These are phyloP conservation scores for Enteromius argenteus DNA, from an alignment of 2,797 vertebrate species.

Conservation along the genomic window DNA sequence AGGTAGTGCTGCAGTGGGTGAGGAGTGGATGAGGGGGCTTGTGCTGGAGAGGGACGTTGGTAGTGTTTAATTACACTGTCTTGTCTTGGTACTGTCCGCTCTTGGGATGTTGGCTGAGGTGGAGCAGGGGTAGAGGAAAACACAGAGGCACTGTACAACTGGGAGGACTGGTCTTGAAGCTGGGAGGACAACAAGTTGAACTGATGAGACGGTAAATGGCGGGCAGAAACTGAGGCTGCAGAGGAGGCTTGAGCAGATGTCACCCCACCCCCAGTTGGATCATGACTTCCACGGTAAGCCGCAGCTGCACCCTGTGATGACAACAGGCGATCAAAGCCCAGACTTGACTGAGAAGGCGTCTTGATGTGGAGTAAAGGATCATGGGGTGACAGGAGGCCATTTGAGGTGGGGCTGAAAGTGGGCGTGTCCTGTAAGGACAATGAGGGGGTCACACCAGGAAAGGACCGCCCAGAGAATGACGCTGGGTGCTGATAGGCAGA, in stretches of 20 bases:
- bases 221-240: constrained; percentile 75
- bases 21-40: constrained; percentile 86
- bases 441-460: constrained; percentile 87
- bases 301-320: constrained; percentile 84
- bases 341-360: constrained; percentile 86
- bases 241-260: constrained; percentile 79
- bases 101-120: constrained; percentile 84
- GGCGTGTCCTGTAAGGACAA: constrained; percentile 91
- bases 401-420: constrained; percentile 94
- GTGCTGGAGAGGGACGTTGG: constrained; percentile 88
- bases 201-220: constrained; percentile 88
- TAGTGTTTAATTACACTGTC: constrained; percentile 97
- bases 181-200: constrained; percentile 92
- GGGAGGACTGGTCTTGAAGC: constrained; percentile 87
- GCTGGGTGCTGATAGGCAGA: constrained; percentile 96
- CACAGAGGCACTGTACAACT: constrained; percentile 90
- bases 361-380: constrained; percentile 94
- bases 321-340: constrained; percentile 91
- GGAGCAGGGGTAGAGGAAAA: constrained; percentile 86
- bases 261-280: constrained; percentile 79
- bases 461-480: constrained; percentile 92
- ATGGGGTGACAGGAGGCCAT: constrained; percentile 92
- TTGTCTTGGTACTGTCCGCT: constrained; percentile 90
- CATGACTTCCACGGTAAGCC: constrained; percentile 84
- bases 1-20: constrained; percentile 94